Percentiles rank a stretch among this genome's conserved stretches.
These are phyloP conservation scores for Pseudolaguvia tuberculata DNA, from an alignment of 2,113 vertebrate species.

Conservation along the genomic window DNA sequence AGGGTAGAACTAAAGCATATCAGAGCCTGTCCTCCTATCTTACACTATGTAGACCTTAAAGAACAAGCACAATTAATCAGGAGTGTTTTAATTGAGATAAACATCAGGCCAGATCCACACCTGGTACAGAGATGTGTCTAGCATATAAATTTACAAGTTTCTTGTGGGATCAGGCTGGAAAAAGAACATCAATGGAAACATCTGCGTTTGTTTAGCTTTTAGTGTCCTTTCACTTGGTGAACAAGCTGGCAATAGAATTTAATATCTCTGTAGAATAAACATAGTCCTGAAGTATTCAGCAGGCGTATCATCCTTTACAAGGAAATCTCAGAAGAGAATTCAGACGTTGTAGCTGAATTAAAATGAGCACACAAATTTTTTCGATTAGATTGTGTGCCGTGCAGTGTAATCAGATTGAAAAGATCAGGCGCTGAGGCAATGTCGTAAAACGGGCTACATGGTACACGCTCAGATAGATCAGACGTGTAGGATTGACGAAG, in stretches of 20 bases:
- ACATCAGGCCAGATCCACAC: constrained; percentile 2
- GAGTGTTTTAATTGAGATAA: constrained; percentile 13
- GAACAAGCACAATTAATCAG: not conserved
- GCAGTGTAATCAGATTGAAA: constrained; percentile 29
- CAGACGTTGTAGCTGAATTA: constrained; percentile 22
- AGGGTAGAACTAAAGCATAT: constrained; percentile 1
- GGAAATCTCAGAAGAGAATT: constrained; percentile 25
- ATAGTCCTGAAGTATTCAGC: constrained; percentile 10
- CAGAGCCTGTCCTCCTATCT: not conserved
- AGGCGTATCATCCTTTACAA: constrained; percentile 9
- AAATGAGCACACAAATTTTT: constrained; percentile 35
- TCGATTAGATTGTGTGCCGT: constrained; percentile 34
- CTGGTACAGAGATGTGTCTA: not conserved
- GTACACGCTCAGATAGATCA: not conserved
- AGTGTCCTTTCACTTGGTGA: constrained; percentile 3
- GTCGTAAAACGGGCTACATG: constrained; percentile 7
- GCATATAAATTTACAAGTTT: not conserved
- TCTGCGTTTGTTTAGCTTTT: constrained; percentile 18
- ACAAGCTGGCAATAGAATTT: constrained; percentile 14
- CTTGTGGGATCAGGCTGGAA: not conserved
- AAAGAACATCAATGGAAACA: constrained; percentile 12
- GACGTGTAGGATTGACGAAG: constrained; percentile 2
- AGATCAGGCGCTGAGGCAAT: constrained; percentile 21
- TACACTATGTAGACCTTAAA: not conserved
- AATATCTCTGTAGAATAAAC: not conserved